Percentiles rank a stretch among this genome's conserved stretches.
Conservation (phyloP, 2,113 vertebrate species). For the Recurvirostra avosetta region DNA sequence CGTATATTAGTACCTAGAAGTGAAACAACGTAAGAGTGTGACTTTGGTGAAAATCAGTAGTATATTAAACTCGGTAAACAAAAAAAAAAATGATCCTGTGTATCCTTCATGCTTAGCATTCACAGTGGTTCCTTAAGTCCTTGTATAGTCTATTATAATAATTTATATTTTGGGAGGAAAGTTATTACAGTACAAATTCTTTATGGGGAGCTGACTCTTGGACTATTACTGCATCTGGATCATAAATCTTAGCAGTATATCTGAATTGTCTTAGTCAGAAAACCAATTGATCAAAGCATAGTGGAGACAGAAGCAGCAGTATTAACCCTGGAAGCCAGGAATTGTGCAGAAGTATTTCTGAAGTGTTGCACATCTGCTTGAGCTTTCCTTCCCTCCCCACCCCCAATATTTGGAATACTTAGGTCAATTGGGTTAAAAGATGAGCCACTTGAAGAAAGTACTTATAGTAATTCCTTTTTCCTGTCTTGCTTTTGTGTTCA, state of each 20-base stretch:
- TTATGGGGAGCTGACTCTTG: neutral
- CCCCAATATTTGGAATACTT: neutral
- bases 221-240: neutral
- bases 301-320: neutral
- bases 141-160: neutral
- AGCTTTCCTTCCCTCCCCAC: neutral
- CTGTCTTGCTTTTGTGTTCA: neutral
- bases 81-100: neutral
- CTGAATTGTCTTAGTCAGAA: neutral
- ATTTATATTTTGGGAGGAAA: neutral
- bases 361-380: rapidly evolving
- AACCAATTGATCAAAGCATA: neutral
- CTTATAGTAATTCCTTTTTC: neutral
- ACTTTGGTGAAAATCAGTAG: neutral
- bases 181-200: neutral
- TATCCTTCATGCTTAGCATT: neutral
- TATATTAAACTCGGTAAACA: neutral
- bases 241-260: neutral
- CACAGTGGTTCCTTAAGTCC: neutral
- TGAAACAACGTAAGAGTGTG: neutral
- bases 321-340: neutral
- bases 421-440: neutral
- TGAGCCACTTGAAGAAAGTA: neutral
- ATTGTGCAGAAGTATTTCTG: neutral
- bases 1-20: neutral